Evolutionary conservation across 1,140 invertebrate genomes (phyloP), one percentile per base, ranked within the genome.

Genomic region (Cotesia typhae): DNA sequence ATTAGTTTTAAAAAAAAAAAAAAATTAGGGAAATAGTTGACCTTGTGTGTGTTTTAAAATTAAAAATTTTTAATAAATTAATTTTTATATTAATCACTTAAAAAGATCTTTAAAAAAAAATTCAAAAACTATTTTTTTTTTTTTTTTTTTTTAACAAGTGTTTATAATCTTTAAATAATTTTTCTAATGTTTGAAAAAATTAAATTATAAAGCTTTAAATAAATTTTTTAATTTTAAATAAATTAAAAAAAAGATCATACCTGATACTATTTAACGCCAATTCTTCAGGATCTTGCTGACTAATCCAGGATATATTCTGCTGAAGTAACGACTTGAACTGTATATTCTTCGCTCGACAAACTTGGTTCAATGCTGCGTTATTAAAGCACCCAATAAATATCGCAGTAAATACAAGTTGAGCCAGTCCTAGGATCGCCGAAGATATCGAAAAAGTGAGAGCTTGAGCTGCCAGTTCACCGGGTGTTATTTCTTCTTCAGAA

Each of bases 271-370:
- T 63, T 10, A 41, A 6, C n/a, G 69, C 59, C 57, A 70, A 63
- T n/a, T 63, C 41, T 4, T 47, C 69, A 6, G 69, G 47, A 28
- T 63, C 57, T 70, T 70, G 69, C 12, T 52, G 47, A 52, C 28
- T 17, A 7, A 70, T 47, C 69, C 69, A 70, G 9, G 69, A 47
- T 9, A 70, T 70, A 52, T 61, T 70, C 36, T 70, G 69, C 37
- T 51, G 59, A 6, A 70, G 51, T 51, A 70, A 4, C 2, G 60
- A 57, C 53, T 53, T 63, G 38, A 70, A 70, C 9, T 70, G 60
- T 17, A 63, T 70, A n/a, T 63, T 28, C 10, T 59, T 20, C 0
- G 69, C 69, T 63, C 60, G 69, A 51, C 12, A 14, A 2, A 47
- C 37, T 1, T 51, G 20, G 63, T 63, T 70, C 10, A 70, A 17